Base-by-base conservation (phyloP, 2,888 invertebrate genomes). In the Monoplex corrugatus region DNA sequence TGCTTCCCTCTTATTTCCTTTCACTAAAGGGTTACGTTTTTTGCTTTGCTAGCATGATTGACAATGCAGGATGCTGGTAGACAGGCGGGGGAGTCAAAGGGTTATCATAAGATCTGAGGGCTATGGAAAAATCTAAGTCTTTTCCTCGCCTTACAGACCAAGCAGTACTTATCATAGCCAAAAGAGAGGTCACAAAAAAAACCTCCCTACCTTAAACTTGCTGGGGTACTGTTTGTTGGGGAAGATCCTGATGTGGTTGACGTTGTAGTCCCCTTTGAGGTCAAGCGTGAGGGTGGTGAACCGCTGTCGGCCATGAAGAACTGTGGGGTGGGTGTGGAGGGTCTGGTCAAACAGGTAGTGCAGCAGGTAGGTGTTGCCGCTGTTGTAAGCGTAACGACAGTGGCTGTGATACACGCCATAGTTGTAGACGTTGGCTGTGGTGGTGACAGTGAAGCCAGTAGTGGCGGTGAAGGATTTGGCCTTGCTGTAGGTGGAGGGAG, bases 321-420 rank as follows among this genome's bases (percentile, higher is more conserved):
- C n/a, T n/a, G n/a, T n/a, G 5, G 38, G 78, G 45, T 89, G 83
- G 23, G 72, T 86, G 10, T 87, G 75, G 32, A 93, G 85, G 0
- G 94, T 93, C 83, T 93, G 93, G 89, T 94, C 94, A 92, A 94
- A 94, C 89, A 94, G 89, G 78, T 92, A 90, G 85, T 90, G 90
- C 84, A 94, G 90, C 28, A 89, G 88, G 83, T 92, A 93, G 63
- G 90, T 91, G n/a, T 89, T 63, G 2, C 72, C 83, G 40, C 63
- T 43, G 82, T 92, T 92, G n/a, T 88, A 50, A 45, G 84, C 68
- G n/a, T n/a, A n/a, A n/a, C n/a, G n/a, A n/a, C n/a, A n/a, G 10
- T 38, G 78, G n/a, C 50, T 3, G 44, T 83, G 85, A 6, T 35
- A 57, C 2, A 2, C 19, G 50, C 32, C n/a, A 63, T 82, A 92